Percentiles rank a stretch among this genome's conserved stretches.
Conservation (phyloP, 2,888 invertebrate species). For the Pseudococcus viburni region DNA sequence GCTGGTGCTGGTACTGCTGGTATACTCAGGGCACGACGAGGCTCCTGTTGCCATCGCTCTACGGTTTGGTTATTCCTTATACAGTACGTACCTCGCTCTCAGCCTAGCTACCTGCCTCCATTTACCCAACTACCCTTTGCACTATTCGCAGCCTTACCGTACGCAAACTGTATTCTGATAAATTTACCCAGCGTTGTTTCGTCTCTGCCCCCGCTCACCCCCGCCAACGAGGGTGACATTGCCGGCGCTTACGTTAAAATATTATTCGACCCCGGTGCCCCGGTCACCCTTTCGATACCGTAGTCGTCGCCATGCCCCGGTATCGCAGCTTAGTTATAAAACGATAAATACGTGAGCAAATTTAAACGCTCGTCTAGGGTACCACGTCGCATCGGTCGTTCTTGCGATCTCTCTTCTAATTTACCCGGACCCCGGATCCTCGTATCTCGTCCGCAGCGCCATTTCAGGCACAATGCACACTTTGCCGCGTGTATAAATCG, state of each 20-base stretch:
- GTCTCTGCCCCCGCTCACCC: not conserved
- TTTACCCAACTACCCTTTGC: not conserved
- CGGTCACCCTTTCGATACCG: no score
- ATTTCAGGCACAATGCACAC: slow-evolving; percentile 1
- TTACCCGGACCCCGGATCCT: not conserved
- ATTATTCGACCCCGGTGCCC: slow-evolving; percentile 1
- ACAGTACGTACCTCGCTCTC: not conserved
- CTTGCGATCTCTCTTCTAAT: slow-evolving; percentile 5
- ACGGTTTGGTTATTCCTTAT: not conserved
- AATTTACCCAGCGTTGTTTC: not conserved
- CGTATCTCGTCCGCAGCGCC: not conserved
- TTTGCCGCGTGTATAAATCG: not conserved
- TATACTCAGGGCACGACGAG: not conserved
- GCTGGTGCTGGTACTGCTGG: not conserved
- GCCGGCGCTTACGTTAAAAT: not conserved
- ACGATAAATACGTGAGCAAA: slow-evolving; percentile 46
- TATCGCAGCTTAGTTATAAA: not conserved
- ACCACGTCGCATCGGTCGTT: not conserved
- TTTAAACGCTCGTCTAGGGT: not conserved
- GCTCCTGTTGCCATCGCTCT: not conserved
- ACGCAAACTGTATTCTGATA: slow-evolving; percentile 13
- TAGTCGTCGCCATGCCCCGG: no score
- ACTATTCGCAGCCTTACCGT: not conserved
- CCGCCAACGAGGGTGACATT: not conserved
- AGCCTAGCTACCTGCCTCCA: not conserved